Evolutionary conservation across 2,797 vertebrate genomes (phyloP), one percentile per base, ranked within the genome.

Genomic region (Erpetoichthys calabaricus): DNA sequence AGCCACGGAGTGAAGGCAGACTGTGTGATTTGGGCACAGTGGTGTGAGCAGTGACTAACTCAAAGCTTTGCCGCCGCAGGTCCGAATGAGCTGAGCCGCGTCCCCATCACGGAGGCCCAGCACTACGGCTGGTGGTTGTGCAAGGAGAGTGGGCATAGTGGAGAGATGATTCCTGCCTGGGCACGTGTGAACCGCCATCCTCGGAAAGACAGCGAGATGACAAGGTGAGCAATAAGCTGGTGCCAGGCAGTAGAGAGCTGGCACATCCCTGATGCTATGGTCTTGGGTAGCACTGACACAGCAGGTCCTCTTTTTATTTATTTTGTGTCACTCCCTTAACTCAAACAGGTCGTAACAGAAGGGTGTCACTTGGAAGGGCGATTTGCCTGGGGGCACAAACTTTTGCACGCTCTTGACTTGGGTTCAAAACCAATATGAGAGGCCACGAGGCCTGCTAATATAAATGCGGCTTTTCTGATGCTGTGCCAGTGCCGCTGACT

Each of bases 61-160:
- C 6, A 9, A 4, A 4, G 4, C 50, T 41, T 41, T 5, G 59
- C 10, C 7, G 57, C 59, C 66, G n/a, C 59, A 89, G 89, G 79
- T n/a, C 86, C 86, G 7, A 80, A 82, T 58, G 77, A 89, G 70
- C 68, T 85, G 61, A 89, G 86, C 65, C 58, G 70, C 53, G 66
- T 67, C 45, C 85, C 89, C 44, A 3, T 89, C 62, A 90, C 86
- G 0, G 73, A 83, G 7, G 78, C 58, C 58, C 86, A 89, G 75
- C 77, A 77, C 64, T 86, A 85, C 50, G 87, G 88, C 47, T 89
- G 89, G 84, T 76, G 77, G 81, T 1, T 66, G 25, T 64, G 67
- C 3, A 58, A 59, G 2, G 63, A 71, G 42, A 61, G 59, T 6
- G 66, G 57, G 25, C 45, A 51, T 4, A 58, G 6, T 44, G 62